phyloP scores from a whole-genome alignment of 53 echinoderm and acorn worm species.

The Luidia sarsii region DNA sequence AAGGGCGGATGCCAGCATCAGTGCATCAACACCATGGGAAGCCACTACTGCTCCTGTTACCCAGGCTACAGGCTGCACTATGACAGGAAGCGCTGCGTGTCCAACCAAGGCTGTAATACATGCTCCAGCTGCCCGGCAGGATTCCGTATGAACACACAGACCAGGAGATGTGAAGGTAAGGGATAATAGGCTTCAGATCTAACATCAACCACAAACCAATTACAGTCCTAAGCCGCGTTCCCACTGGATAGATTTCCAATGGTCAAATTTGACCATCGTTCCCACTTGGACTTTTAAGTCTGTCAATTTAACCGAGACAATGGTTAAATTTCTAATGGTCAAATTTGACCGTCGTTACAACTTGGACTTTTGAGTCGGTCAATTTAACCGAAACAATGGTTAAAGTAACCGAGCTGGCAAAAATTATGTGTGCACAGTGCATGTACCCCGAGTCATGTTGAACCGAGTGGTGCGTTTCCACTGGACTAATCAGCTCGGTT shows the following conservation, averaged over 20 bases:
- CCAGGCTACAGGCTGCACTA: slow-evolving; percentile 76
- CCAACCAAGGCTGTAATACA: slow-evolving; percentile 48
- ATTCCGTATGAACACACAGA: slow-evolving; percentile 44
- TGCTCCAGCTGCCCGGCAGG: slow-evolving; percentile 78
- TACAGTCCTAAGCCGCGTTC: background rate
- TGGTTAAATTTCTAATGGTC: too few relatives aligned
- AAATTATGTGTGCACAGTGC: too few relatives aligned
- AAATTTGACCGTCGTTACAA: too few relatives aligned
- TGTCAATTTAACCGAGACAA: too few relatives aligned
- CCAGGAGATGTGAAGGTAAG: slow-evolving; percentile 61
- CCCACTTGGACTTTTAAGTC: too few relatives aligned
- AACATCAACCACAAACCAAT: background rate
- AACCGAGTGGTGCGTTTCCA: too few relatives aligned
- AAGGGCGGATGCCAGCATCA: slow-evolving; percentile 66
- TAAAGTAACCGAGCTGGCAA: too few relatives aligned
- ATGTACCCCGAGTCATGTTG: too few relatives aligned
- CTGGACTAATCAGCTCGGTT: too few relatives aligned
- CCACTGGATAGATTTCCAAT: background rate
- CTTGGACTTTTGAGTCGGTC: too few relatives aligned
- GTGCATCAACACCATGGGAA: slow-evolving; percentile 84
- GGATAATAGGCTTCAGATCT: background rate
- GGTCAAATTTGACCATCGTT: too few relatives aligned
- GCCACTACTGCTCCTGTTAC: slow-evolving; percentile 80
- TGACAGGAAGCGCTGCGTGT: slow-evolving; percentile 68
- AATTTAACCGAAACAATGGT: too few relatives aligned